Evolutionary conservation across 2,888 invertebrate species (phyloP), one percentile per base, ranked within the genome.

Genomic region (Flabesymbios commensalis): DNA sequence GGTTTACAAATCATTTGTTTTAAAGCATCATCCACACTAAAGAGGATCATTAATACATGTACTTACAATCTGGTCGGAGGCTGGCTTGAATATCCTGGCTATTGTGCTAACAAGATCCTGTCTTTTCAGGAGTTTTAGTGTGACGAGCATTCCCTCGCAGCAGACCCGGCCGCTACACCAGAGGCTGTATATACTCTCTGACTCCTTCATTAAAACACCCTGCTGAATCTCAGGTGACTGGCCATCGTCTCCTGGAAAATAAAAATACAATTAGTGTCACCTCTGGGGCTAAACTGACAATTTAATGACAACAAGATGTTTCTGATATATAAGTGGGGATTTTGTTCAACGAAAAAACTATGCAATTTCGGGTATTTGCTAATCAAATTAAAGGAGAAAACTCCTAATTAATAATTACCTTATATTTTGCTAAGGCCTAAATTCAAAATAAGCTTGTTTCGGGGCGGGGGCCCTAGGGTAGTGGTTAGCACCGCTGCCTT

Each of bases 101-200:
- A 96, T 83, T 14, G 94, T 87, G 55, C 93, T 91, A 2, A 98
- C 90, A 55, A 99, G 84, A 83, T 99, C 98, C 86, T 99, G 99
- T 41, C 99, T 87, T 87, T 83, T 98, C 55, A 97, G 89, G 68
- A 98, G 88, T 80, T 93, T 93, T 55, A 99, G 85, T 76, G 98
- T 96, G 1, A 97, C 91, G 57, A 98, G 85, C 94, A 98, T 94
- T 36, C 97, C 97, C 80, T 97, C 96, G 75, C 96, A 94, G 79
- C 94, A 95, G 17, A 90, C 88, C 39, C 98, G 86, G 0, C 98
- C 98, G 70, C 94, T 93, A 82, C 97, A 97, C 93, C 97, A 98
- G 70, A 98, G 86, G 0, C 91, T 92, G 83, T 94, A 98, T 57
- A 92, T 88, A 77, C 93, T 94, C 83, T 98, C 97, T 45, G 95